Conservation (phyloP, 2,797 vertebrate species). For the Brotula barbata region DNA sequence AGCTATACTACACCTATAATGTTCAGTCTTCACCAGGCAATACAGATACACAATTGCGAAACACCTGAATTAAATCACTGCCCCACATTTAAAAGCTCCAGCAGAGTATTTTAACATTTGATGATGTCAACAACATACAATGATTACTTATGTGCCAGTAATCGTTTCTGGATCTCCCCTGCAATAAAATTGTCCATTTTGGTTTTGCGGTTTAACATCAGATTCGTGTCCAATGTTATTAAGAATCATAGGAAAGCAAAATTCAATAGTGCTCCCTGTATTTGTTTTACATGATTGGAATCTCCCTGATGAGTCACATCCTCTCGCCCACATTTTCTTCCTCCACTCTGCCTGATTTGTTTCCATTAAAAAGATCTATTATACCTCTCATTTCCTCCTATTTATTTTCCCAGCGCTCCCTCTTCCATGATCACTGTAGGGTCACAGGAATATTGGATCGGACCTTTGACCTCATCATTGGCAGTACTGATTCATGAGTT, state of each 20-base stretch:
- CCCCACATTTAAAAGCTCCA: not conserved
- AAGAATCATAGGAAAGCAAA: not conserved
- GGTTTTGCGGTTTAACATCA: not conserved
- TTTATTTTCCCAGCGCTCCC: not conserved
- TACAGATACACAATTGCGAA: not conserved
- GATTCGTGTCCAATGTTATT: not conserved
- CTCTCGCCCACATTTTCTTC: not conserved
- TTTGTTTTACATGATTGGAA: slow-evolving; percentile 1
- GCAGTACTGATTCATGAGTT: slow-evolving; percentile 17
- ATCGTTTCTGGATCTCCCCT: not conserved
- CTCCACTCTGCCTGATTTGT: not conserved
- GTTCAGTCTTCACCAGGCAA: not conserved
- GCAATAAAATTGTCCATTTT: not conserved
- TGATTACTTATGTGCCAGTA: not conserved
- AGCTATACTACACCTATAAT: too few relatives aligned
- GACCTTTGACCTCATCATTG: slow-evolving; percentile 41
- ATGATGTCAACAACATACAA: too few relatives aligned
- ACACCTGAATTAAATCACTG: not conserved
- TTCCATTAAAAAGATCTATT: not conserved
- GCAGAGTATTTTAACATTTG: too few relatives aligned
- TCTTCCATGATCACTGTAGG: slow-evolving; percentile 1
- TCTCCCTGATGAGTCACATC: not conserved
- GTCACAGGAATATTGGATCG: slow-evolving; percentile 10
- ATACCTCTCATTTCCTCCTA: not conserved
- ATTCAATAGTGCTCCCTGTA: not conserved